Percentiles rank a stretch among this genome's conserved stretches.
Conservation (phyloP, 2,113 vertebrate species). For the Plecturocebus donacophilus region DNA sequence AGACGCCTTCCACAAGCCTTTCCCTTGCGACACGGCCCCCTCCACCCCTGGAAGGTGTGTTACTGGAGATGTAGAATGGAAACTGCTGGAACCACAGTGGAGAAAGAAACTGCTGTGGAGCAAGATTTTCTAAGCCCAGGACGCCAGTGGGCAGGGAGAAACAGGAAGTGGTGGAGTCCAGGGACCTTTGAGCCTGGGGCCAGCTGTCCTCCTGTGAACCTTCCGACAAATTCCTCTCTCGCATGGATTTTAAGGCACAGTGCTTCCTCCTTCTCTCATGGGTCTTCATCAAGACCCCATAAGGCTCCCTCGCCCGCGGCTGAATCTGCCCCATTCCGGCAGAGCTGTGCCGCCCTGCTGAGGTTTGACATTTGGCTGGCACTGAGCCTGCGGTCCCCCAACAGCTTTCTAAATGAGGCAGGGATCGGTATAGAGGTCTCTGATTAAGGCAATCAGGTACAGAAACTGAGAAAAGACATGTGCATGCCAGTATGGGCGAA, state of each 20-base stretch:
- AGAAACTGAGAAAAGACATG: too few species aligned
- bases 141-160: background rate
- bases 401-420: background rate
- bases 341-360: background rate
- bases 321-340: rapidly evolving
- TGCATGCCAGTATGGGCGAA: background rate
- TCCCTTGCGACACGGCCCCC: rapidly evolving
- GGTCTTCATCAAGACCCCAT: background rate
- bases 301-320: background rate
- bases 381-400: rapidly evolving
- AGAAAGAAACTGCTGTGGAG: background rate
- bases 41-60: too few species aligned
- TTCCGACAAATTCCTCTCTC: background rate
- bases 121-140: background rate
- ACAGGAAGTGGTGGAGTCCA: rapidly evolving
- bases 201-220: background rate
- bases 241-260: rapidly evolving
- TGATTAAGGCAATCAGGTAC: background rate
- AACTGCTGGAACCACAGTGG: background rate
- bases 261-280: rapidly evolving
- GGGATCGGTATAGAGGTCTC: background rate
- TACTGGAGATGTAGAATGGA: rapidly evolving
- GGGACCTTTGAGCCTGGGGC: background rate
- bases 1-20: background rate
- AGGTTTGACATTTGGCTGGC: rapidly evolving